phyloP scores from a whole-genome alignment of 2,888 invertebrate genomes.

The Corbicula japonica region DNA sequence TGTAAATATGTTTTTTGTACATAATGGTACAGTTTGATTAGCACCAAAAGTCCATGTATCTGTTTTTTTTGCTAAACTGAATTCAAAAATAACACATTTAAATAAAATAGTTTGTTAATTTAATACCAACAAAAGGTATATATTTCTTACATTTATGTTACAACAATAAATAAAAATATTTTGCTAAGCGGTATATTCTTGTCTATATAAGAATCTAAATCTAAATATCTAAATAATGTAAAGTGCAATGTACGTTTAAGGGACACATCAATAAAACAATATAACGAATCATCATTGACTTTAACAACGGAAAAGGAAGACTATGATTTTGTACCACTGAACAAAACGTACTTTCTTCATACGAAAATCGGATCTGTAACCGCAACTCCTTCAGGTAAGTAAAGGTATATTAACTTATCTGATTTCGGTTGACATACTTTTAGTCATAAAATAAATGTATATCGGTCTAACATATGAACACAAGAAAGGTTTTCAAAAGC shows the following conservation, averaged over 20 bases:
- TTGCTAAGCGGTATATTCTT: too few species aligned
- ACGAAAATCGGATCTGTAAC: conserved; percentile 15
- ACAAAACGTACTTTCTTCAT: conserved; percentile 13
- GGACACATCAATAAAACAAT: conserved; percentile 19
- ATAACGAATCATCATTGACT: background rate
- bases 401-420: background rate
- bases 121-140: background rate
- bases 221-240: background rate
- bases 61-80: too few species aligned
- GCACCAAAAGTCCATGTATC: too few species aligned
- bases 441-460: background rate
- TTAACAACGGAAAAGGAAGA: conserved; percentile 16
- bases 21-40: too few species aligned
- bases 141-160: background rate
- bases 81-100: too few species aligned
- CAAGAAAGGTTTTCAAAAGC: too few species aligned
- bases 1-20: too few species aligned
- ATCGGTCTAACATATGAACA: background rate
- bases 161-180: background rate
- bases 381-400: conserved; percentile 7
- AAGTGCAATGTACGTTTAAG: conserved; percentile 1
- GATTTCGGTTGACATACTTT: background rate
- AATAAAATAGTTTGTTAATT: background rate
- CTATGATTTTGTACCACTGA: conserved; percentile 5
- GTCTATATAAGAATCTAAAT: too few species aligned